phyloP scores from a whole-genome alignment of 2,113 vertebrate genomes.

The Octodon degus region DNA sequence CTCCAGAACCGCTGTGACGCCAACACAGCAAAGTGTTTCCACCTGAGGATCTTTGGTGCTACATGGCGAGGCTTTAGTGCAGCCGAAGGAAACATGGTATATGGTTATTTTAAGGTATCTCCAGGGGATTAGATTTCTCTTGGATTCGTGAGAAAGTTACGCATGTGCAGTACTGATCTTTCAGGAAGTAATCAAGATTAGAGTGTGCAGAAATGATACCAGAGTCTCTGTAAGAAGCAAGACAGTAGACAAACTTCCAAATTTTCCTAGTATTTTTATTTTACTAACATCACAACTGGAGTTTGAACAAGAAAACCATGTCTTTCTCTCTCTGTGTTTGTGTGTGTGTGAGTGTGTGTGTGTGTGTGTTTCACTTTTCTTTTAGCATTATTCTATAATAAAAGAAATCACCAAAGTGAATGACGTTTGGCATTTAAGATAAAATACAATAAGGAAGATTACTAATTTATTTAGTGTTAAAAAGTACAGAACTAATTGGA shows the following conservation, averaged over 20 bases:
- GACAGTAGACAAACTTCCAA: neutral
- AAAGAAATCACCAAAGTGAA: neutral
- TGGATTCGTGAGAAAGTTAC: neutral
- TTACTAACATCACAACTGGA: neutral
- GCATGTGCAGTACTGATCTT: neutral
- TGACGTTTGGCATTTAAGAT: neutral
- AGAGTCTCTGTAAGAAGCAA: neutral
- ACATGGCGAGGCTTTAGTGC: neutral
- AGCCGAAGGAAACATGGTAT: constrained; percentile 39
- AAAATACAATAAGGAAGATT: neutral
- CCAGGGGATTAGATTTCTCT: constrained; percentile 45
- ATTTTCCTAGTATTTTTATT: neutral
- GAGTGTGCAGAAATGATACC: neutral
- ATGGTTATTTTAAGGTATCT: constrained; percentile 47
- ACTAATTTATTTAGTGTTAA: neutral
- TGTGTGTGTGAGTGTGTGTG: neutral
- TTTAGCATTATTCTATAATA: neutral
- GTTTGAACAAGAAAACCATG: neutral
- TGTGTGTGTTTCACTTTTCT: neutral
- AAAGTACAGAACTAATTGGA: neutral
- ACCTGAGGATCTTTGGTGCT: neutral
- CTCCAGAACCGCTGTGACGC: neutral
- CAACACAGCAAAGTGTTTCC: neutral
- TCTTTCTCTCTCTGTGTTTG: neutral
- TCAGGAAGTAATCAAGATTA: constrained; percentile 4